Evolutionary conservation across 2,113 vertebrate species (phyloP).

Genomic region (Microcebus ravelobensis): DNA sequence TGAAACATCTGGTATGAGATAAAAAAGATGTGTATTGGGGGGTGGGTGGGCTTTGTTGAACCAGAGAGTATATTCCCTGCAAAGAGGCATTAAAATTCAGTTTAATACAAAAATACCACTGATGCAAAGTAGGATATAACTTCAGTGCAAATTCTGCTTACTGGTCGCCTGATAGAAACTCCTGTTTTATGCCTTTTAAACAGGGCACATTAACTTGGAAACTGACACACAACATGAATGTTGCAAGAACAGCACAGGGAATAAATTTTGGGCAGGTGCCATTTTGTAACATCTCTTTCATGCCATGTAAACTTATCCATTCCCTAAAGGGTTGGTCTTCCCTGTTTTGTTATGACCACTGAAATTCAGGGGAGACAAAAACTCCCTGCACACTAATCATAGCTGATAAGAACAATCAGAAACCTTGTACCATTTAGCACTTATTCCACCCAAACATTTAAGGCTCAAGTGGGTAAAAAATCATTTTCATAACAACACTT

Average conservation of each 20-base stretch:
- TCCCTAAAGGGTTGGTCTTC: neutral
- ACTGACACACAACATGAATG: neutral
- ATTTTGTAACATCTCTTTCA: neutral
- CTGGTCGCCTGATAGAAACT: neutral
- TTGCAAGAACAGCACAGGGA: neutral
- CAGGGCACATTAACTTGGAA: neutral
- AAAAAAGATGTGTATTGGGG: neutral
- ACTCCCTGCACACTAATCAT: neutral
- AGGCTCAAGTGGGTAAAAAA: conserved; percentile 21
- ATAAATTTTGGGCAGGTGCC: neutral
- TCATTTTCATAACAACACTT: conserved; percentile 32
- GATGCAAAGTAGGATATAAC: neutral
- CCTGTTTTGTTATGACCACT: neutral
- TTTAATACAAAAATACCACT: neutral
- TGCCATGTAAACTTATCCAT: neutral
- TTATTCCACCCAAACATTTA: conserved; percentile 1
- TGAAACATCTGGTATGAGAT: neutral
- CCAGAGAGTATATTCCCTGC: neutral
- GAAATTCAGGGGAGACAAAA: neutral
- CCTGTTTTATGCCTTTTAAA: neutral
- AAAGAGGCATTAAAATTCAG: neutral
- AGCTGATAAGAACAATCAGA: neutral
- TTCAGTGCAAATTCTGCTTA: neutral
- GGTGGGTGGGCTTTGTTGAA: neutral
- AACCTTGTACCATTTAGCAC: neutral